Evolutionary conservation across 2,113 vertebrate species (phyloP), one percentile per base, ranked within the genome.

Genomic region (Genyomyrus donnyi): DNA sequence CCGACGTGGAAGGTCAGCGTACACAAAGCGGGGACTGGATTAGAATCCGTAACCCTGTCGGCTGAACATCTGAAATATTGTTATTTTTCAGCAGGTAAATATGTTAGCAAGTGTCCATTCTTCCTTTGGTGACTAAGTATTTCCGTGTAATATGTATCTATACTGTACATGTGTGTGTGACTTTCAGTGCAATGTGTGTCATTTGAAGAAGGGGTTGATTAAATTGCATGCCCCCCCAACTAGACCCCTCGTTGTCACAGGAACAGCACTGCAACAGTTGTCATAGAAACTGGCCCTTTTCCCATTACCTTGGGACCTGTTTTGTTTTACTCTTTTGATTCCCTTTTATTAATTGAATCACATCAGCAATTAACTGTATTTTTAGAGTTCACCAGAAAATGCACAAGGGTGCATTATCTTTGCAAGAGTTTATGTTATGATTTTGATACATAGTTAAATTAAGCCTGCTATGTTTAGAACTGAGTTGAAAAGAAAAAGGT

Each of bases 281-380:
- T 93, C 94, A 94, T 95, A 92, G 94, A 94, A 95, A 95, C 94
- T 3, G 46, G 87, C 92, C 91, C 91, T 90, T 92, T 92, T 90
- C 91, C 89, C 53, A 50, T 92, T 90, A 93, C 91, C 90, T 91
- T 49, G 77, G 85, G 90, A 58, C 89, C 88, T 91, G 91, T 91
- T 92, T 87, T 91, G n/a, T 91, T 91, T 92, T 92, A 89, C 53
- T 87, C 62, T 90, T 93, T 93, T 93, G 87, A 87, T 91, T 93
- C 92, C 89, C 85, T 52, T 53, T 90, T 90, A 80, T 91, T 92
- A 93, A 93, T 93, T 93, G 92, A 93, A 93, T 92, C 90, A 93
- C 35, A 62, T 89, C 88, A 70, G 62, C 91, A 85, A 87, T 74
- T 80, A 92, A 92, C 86, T 89, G 31, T 58, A 58, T 46, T 90